These are phyloP conservation scores for Drosophila mimica DNA, from an alignment of 2,888 invertebrate genomes.

Conservation along the genomic window DNA sequence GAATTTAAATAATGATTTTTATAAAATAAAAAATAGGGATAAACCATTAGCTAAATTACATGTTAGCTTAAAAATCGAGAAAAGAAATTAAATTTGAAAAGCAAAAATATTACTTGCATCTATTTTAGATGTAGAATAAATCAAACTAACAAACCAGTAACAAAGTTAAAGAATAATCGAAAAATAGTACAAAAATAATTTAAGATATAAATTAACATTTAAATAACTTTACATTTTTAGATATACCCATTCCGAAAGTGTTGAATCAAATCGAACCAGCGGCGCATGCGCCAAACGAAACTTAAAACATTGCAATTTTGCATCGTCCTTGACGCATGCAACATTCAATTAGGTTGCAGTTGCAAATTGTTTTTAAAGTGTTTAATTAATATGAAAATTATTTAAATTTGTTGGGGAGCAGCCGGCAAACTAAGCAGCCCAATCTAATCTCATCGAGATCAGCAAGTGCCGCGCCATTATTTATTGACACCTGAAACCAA, in stretches of 20 bases:
- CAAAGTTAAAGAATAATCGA: not conserved
- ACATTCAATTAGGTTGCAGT: conserved; percentile 36
- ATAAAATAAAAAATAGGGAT: not conserved
- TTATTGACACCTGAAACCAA: conserved; percentile 84
- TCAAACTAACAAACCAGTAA: not conserved
- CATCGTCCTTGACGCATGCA: conserved; percentile 3
- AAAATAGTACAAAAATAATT: not conserved
- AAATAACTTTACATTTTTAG: not conserved
- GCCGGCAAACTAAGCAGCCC: conserved; percentile 26
- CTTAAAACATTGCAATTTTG: not conserved
- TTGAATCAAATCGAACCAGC: not conserved
- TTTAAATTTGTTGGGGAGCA: conserved; percentile 56
- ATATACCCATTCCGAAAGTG: not conserved
- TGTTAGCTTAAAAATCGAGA: not conserved
- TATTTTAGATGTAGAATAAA: not conserved
- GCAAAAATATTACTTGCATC: not conserved
- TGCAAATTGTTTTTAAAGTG: conserved; percentile 78
- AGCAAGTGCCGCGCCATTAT: conserved; percentile 82
- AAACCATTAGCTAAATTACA: not conserved
- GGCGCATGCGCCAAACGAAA: not conserved
- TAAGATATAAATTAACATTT: not conserved
- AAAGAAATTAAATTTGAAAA: not conserved
- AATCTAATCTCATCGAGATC: conserved; percentile 82
- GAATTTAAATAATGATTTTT: not conserved
- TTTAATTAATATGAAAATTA: conserved; percentile 77